Conservation (phyloP, 2,797 vertebrate genomes). For the Chiloscyllium punctatum region DNA sequence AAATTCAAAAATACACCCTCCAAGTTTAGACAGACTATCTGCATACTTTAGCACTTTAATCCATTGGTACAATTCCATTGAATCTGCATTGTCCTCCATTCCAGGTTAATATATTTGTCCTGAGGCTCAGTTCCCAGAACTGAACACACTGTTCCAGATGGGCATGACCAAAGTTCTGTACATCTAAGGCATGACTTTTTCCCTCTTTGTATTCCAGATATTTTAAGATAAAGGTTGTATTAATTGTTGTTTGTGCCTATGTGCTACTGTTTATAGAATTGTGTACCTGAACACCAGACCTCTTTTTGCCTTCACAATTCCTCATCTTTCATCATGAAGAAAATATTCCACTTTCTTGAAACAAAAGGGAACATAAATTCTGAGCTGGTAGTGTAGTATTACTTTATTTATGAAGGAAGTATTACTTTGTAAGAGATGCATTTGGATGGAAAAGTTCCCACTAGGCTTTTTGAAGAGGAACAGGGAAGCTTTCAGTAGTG, state of each 20-base stretch:
- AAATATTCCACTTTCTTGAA: neutral
- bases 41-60: neutral
- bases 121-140: neutral
- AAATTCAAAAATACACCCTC: neutral
- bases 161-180: neutral
- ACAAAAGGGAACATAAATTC: neutral
- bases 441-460: neutral
- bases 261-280: neutral
- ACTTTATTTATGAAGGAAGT: neutral
- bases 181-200: neutral
- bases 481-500: neutral
- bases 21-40: neutral
- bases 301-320: neutral
- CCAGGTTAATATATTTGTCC: neutral
- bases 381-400: neutral
- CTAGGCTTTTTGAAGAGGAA: neutral
- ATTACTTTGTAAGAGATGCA: neutral
- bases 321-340: neutral
- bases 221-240: neutral
- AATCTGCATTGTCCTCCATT: neutral
- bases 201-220: neutral
- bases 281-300: neutral
- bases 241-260: neutral
- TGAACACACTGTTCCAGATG: neutral
- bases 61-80: neutral